Evolutionary conservation across 2,888 invertebrate species (phyloP).

Genomic region (Onthophagus sagittarius): DNA sequence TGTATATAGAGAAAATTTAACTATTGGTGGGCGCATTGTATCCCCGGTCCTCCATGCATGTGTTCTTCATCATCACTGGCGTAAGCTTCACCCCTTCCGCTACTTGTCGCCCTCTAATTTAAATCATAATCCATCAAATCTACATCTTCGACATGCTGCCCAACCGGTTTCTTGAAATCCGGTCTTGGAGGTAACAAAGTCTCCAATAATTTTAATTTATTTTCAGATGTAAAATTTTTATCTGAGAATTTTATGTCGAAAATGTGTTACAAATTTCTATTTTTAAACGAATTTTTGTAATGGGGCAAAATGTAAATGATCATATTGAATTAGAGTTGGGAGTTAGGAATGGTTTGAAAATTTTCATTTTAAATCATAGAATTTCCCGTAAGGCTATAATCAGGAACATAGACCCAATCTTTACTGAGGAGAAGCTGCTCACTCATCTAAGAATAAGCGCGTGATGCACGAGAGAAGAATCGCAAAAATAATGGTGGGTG

Average conservation of each 20-base stretch:
- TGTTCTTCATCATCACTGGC: slow-evolving; percentile 63
- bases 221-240: slow-evolving; percentile 70
- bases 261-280: slow-evolving; percentile 81
- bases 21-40: slow-evolving; percentile 83
- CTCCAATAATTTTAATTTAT: slow-evolving; percentile 67
- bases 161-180: slow-evolving; percentile 65
- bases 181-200: slow-evolving; percentile 70
- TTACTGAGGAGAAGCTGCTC: too few relatives aligned
- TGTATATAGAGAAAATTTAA: slow-evolving; percentile 27
- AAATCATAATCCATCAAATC: slow-evolving; percentile 73
- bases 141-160: slow-evolving; percentile 84
- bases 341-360: too few relatives aligned
- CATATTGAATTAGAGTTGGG: too few relatives aligned
- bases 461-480: too few relatives aligned
- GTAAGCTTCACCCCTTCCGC: slow-evolving; percentile 64
- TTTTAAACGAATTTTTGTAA: slow-evolving; percentile 77
- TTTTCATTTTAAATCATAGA: too few relatives aligned
- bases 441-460: too few relatives aligned
- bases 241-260: slow-evolving; percentile 85
- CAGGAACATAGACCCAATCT: too few relatives aligned
- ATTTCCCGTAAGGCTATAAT: too few relatives aligned
- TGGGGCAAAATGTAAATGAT: too few relatives aligned
- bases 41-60: slow-evolving; percentile 57
- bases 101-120: slow-evolving; percentile 51
- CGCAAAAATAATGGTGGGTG: too few relatives aligned